Conservation (phyloP, 2,797 vertebrate genomes). For the Vespertilio murinus region DNA sequence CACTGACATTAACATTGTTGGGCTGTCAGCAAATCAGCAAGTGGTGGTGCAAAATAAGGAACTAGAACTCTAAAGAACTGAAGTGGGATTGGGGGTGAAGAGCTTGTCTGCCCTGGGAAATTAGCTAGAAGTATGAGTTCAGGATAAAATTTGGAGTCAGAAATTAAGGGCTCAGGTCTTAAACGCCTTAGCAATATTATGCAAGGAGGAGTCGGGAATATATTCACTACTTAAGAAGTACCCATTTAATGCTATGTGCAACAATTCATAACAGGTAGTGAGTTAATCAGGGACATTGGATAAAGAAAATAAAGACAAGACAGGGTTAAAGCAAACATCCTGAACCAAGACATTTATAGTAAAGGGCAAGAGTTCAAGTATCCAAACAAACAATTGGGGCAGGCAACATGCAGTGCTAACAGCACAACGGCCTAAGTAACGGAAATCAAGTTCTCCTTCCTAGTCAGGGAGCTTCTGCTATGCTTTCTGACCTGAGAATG, state of each 20-base stretch:
- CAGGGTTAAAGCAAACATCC: neutral
- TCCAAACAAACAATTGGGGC: neutral
- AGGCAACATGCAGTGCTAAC: neutral
- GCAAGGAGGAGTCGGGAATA: neutral
- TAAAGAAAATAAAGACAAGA: constrained; percentile 34
- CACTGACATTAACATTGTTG: neutral
- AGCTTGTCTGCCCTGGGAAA: neutral
- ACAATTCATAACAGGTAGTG: neutral
- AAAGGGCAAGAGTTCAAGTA: neutral
- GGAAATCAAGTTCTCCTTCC: neutral
- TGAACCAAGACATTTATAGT: neutral
- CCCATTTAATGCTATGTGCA: neutral
- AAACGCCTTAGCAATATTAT: neutral
- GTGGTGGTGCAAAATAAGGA: constrained; percentile 7
- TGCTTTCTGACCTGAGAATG: neutral
- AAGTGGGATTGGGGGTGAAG: neutral
- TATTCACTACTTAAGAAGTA: constrained; percentile 21
- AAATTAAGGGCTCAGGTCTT: neutral
- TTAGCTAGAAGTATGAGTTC: neutral
- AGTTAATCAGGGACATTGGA: neutral
- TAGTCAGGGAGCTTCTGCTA: neutral
- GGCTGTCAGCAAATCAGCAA: neutral
- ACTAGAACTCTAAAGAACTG: constrained; percentile 4
- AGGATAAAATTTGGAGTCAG: neutral
- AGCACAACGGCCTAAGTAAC: neutral